Conservation (phyloP, 1,140 invertebrate genomes). For the Drosophila persimilis region DNA sequence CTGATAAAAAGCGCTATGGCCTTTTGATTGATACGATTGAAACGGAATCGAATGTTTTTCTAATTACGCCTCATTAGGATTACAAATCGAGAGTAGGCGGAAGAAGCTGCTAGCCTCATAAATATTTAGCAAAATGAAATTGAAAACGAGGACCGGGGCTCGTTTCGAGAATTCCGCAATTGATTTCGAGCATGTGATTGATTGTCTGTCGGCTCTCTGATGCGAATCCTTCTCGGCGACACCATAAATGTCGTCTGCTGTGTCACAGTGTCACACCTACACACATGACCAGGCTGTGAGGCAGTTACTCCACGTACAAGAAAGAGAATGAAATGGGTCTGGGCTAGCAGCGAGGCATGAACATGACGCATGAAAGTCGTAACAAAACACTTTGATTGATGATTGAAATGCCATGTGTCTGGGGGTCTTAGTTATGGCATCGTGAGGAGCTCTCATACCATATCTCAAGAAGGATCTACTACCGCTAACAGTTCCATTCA, state of each 20-base stretch:
- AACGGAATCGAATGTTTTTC: constrained; percentile 68
- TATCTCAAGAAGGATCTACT: no score
- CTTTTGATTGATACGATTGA: constrained; percentile 57
- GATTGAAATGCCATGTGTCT: constrained; percentile 52
- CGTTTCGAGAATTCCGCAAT: constrained; percentile 52
- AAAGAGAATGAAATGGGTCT: constrained; percentile 20
- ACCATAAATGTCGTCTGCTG: constrained; percentile 74
- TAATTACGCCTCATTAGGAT: constrained; percentile 75
- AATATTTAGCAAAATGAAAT: constrained; percentile 70
- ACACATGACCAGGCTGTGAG: constrained; percentile 21
- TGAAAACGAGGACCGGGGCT: constrained; percentile 60
- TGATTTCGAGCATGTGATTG: constrained; percentile 70
- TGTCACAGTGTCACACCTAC: constrained; percentile 69
- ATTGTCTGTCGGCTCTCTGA: constrained; percentile 57
- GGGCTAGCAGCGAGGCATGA: constrained; percentile 22
- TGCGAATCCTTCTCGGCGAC: constrained; percentile 64
- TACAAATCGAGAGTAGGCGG: constrained; percentile 36
- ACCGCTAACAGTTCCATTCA: no score
- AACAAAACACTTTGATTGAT: constrained; percentile 81
- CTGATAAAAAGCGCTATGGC: constrained; percentile 32
- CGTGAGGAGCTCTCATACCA: constrained; percentile 8
- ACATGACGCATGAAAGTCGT: constrained; percentile 77
- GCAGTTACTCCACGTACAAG: constrained; percentile 10
- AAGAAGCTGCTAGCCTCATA: constrained; percentile 43
- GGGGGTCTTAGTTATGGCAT: constrained; percentile 18